Evolutionary conservation across 2,113 vertebrate species (phyloP), one percentile per base, ranked within the genome.

Genomic region (Coracopsis vasa): DNA sequence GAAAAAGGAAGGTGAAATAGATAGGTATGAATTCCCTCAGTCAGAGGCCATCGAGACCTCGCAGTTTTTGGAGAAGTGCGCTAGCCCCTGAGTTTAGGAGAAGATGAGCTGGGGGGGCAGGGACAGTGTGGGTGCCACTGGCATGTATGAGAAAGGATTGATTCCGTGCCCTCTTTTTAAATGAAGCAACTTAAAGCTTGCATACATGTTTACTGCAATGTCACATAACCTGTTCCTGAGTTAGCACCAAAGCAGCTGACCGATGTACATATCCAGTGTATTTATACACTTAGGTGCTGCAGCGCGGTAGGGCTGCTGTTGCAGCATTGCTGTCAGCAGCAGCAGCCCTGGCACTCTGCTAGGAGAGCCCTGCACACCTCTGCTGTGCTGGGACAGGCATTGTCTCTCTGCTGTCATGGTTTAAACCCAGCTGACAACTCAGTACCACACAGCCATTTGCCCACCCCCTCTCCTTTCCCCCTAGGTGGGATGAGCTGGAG

Each of bases 311-410:
- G 33, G 42, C 60, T 0, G 1, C 33, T 44, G 4, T 51, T 6
- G 2, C 45, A 41, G 78, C 56, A 25, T n/a, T 0, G 0, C 54
- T 64, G 44, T 16, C 33, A 7, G 44, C 0, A 6, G 4, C 24
- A 27, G 84, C n/a, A 21, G 23, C 33, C 2, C 4, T 39, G 47
- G 29, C 1, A 3, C 62, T 50, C 65, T 18, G 21, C 65, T 0
- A 1, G 11, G 7, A 47, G 12, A 60, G 31, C 44, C 61, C 54
- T 3, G 0, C 4, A 0, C 0, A 0, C 24, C 47, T 62, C 75
- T 16, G 51, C 64, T 21, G 39, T 0, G 0, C 2, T 0, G 31
- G 16, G 42, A 48, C 29, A 16, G n/a, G 9, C 16, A 19, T 33
- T 0, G 0, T 50, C 73, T 70, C 62, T 33, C 0, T 0, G 17